Base-by-base conservation (phyloP, 2,888 invertebrate species). In the Himalopsyche anomala region DNA sequence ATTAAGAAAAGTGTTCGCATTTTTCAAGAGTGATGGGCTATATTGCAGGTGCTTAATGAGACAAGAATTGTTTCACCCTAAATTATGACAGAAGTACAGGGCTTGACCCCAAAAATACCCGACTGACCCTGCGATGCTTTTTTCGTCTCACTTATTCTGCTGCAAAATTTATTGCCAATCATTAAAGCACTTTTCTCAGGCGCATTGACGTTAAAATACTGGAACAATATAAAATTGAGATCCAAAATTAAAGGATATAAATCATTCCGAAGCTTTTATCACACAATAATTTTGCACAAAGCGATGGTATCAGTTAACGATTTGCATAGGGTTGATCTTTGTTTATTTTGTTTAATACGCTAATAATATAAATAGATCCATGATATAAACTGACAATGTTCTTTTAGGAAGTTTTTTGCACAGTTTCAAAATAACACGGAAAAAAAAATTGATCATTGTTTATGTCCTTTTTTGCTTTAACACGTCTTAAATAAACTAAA, bases 91-190 rank as follows among this genome's bases (percentile, higher is more conserved):
- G 69, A 69, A 36, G 9, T 69, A 69, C 28, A 9, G 74, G 36
- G 36, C 4, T 74, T 74, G 36, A 38, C 36, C 74, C 36, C 38
- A 6, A 74, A 74, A 74, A 74, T 74, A 74, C 74, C 36, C 74
- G 36, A 74, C 28, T 36, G 74, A 74, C 74, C 74, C 28, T 74
- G 3, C 36, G 74, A 15, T 15, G 74, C 5, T 36, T 74, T 36
- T 74, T 74, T 74, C 74, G 36, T 74, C 74, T 74, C 74, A 74
- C 74, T 74, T 74, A 74, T 74, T 74, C 28, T 74, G 74, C 38
- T 74, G 74, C 74, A 74, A 74, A 74, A 74, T 74, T 74, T 74
- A 74, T 74, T 74, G 74, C 74, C 38, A 74, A 74, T 74, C 74
- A 74, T 74, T 74, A 74, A 74, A 74, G 74, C 74, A 74, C 11